These are phyloP conservation scores for Cyclophora albipunctata DNA, from an alignment of 2,888 invertebrate species.

Conservation along the genomic window DNA sequence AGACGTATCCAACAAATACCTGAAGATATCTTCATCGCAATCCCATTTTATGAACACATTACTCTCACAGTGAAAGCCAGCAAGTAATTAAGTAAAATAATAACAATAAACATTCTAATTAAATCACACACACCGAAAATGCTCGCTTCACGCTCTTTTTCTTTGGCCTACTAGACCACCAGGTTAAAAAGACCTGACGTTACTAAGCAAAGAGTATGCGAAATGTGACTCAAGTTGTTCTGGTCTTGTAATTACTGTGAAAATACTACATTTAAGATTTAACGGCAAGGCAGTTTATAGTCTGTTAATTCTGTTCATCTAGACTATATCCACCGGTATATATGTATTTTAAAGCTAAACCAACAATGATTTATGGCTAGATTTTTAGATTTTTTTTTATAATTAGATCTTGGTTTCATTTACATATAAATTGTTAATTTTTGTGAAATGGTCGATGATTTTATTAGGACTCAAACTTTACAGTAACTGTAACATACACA, in stretches of 20 bases:
- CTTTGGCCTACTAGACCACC: constrained; percentile 25
- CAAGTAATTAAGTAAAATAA: constrained; percentile 29
- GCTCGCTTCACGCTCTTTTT: constrained; percentile 49
- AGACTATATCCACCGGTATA: constrained; percentile 10
- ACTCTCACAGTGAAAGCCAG: constrained; percentile 33
- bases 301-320: constrained; percentile 24
- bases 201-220: constrained; percentile 1
- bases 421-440: constrained; percentile 1
- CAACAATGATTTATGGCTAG: constrained; percentile 1
- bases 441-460: neutral
- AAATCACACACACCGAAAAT: constrained; percentile 40
- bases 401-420: neutral
- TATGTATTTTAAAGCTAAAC: too few species aligned
- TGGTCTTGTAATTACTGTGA: constrained; percentile 27
- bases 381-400: neutral
- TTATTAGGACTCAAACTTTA: too few species aligned
- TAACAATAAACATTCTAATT: constrained; percentile 34
- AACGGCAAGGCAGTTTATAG: constrained; percentile 27
- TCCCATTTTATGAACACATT: constrained; percentile 23
- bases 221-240: constrained; percentile 11
- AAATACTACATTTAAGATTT: constrained; percentile 28
- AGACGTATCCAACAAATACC: too few species aligned
- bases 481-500: too few species aligned
- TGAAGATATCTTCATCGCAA: constrained; percentile 8
- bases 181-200: constrained; percentile 17